Conservation (phyloP, 2,797 vertebrate species). For the Pangasius krempfi region DNA sequence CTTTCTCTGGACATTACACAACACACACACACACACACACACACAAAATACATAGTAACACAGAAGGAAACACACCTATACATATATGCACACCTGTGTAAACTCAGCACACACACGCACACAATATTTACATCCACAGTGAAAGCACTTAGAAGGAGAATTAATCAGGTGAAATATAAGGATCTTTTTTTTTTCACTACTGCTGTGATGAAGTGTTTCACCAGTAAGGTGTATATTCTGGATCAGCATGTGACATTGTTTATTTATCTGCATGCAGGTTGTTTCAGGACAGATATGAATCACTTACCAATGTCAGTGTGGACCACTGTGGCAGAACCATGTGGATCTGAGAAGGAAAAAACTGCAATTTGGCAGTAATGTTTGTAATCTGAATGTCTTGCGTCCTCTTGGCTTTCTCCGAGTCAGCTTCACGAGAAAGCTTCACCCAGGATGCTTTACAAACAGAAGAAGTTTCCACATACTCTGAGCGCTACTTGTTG, state of each 20-base stretch:
- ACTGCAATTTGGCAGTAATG: background rate
- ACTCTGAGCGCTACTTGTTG: background rate
- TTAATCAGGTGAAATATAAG: background rate
- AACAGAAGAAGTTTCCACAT: background rate
- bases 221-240: background rate
- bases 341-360: slow-evolving; percentile 2
- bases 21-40: slow-evolving; percentile 29
- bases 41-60: slow-evolving; percentile 16
- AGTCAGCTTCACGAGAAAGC: background rate
- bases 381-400: background rate
- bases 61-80: slow-evolving; percentile 13
- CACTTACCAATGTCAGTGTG: background rate
- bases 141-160: background rate
- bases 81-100: slow-evolving; percentile 9
- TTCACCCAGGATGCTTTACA: background rate
- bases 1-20: slow-evolving; percentile 42
- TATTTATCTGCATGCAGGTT: background rate
- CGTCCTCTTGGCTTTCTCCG: background rate
- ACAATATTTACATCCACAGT: background rate
- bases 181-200: background rate
- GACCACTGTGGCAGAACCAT: background rate
- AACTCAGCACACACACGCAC: background rate
- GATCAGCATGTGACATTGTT: background rate
- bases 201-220: background rate
- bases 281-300: background rate